Percentiles rank a stretch among this genome's conserved stretches.
These are phyloP conservation scores for Alces alces DNA, from an alignment of 2,113 vertebrate genomes.

Conservation along the genomic window DNA sequence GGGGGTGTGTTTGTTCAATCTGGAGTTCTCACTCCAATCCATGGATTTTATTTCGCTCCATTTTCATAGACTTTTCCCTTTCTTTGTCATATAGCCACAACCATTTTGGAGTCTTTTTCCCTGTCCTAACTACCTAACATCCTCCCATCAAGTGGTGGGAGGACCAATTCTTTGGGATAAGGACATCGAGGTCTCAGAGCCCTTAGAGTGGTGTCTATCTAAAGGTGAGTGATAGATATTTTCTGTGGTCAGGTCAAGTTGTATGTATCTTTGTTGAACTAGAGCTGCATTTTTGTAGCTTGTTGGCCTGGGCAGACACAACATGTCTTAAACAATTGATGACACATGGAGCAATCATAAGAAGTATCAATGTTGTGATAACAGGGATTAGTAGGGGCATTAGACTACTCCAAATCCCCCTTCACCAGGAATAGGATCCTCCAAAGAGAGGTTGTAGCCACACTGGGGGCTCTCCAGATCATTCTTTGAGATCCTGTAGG, in stretches of 20 bases:
- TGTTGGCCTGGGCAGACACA: not conserved
- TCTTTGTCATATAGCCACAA: not conserved
- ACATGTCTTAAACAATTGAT: no score
- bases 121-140: not conserved
- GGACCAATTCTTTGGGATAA: not conserved
- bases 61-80: not conserved
- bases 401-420: not conserved
- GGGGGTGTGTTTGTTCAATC: not conserved
- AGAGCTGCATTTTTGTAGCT: not conserved
- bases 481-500: not conserved
- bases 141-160: not conserved
- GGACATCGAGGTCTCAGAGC: accelerated
- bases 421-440: not conserved
- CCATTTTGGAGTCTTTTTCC: not conserved
- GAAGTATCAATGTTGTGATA: not conserved
- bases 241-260: not conserved
- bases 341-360: not conserved
- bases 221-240: not conserved
- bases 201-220: not conserved
- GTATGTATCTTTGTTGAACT: not conserved
- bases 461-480: not conserved
- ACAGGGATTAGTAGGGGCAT: not conserved
- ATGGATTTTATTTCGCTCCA: not conserved
- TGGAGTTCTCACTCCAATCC: not conserved
- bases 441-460: not conserved